Evolutionary conservation across 2,113 vertebrate genomes (phyloP).

Genomic region (Haemorhous mexicanus): DNA sequence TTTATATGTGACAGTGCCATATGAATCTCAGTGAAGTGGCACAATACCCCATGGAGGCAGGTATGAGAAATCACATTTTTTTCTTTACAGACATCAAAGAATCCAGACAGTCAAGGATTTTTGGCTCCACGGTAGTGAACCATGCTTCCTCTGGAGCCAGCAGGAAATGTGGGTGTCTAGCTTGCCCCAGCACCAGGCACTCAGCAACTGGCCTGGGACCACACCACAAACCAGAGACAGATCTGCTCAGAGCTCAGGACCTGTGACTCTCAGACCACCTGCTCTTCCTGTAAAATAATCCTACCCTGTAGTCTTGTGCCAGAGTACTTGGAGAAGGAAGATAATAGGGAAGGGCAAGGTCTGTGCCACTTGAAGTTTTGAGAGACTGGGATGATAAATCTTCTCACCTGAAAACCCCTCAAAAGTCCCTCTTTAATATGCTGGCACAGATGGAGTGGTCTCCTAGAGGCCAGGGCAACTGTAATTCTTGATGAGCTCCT

Average conservation of each 20-base stretch:
- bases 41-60: not conserved
- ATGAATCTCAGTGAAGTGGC: not conserved
- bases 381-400: not conserved
- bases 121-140: not conserved
- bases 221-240: not conserved
- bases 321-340: not conserved
- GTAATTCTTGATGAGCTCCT: not conserved
- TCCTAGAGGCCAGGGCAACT: not conserved
- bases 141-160: not conserved
- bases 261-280: not conserved
- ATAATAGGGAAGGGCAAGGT: not conserved
- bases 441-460: not conserved
- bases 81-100: not conserved
- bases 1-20: not conserved
- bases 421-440: not conserved
- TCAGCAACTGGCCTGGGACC: not conserved
- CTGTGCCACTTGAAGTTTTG: not conserved
- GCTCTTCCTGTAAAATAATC: not conserved
- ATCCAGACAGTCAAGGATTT: not conserved
- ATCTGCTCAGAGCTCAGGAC: not conserved
- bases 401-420: not conserved
- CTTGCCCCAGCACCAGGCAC: not conserved
- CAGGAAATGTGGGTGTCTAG: not conserved
- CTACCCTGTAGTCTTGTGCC: not conserved
- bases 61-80: not conserved